Conservation (phyloP, 1,140 invertebrate species). For the Holcopasites calliopsidis region DNA sequence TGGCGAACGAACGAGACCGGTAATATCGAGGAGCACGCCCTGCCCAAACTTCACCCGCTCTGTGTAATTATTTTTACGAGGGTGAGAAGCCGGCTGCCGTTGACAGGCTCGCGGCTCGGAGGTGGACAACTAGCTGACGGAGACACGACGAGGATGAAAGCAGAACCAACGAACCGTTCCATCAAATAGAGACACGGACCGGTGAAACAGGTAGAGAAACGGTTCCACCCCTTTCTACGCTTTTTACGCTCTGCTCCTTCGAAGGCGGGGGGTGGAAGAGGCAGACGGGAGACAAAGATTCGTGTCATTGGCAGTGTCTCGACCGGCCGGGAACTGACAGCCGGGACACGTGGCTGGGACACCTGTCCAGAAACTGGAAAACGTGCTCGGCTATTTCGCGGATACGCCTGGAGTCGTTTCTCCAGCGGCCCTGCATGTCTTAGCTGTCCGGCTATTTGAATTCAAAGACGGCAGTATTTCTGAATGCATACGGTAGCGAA, state of each 20-base stretch:
- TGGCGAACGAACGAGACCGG: conserved; percentile 55
- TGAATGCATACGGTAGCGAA: background rate
- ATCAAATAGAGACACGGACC: conserved; percentile 43
- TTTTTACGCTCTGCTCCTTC: conserved; percentile 35
- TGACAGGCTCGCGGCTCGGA: conserved; percentile 70
- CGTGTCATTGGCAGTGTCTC: conserved; percentile 74
- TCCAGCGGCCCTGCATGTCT: background rate
- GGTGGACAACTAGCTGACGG: conserved; percentile 50
- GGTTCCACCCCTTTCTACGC: conserved; percentile 12
- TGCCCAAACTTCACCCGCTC: conserved; percentile 34
- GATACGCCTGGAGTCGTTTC: background rate
- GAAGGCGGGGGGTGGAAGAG: conserved; percentile 44
- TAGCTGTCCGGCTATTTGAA: background rate
- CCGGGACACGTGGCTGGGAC: conserved; percentile 54
- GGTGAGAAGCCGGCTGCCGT: conserved; percentile 72
- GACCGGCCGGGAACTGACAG: conserved; percentile 63
- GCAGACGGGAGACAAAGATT: conserved; percentile 72
- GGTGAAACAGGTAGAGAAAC: conserved; percentile 36
- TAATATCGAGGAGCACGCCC: conserved; percentile 43
- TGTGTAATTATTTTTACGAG: conserved; percentile 78
- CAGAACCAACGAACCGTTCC: conserved; percentile 37
- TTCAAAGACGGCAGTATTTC: background rate
- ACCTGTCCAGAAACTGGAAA: conserved; percentile 47
- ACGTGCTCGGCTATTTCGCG: conserved; percentile 11
- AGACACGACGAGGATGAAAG: conserved; percentile 48